Evolutionary conservation across 2,888 invertebrate genomes (phyloP), one percentile per base, ranked within the genome.

Genomic region (Acrobeloides nanus): DNA sequence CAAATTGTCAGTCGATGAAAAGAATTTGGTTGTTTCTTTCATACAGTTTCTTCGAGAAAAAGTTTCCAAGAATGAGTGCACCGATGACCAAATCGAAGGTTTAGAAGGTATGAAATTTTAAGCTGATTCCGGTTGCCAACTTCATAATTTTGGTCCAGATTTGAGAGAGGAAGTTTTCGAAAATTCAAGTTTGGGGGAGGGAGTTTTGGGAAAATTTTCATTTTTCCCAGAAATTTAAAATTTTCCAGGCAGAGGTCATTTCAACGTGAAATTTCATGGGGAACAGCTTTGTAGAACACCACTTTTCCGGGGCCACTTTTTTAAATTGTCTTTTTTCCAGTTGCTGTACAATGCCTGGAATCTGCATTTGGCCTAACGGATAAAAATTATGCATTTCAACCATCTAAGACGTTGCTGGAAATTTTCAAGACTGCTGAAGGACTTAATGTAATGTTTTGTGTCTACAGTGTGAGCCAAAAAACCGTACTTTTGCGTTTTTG

Each of bases 281-380:
- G n/a, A n/a, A n/a, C n/a, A n/a, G n/a, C n/a, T 34, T 49, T 48
- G 23, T 21, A 8, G 33, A 4, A 35, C 41, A 33, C 10, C 29
- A n/a, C 10, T 10, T 29, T 35, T 35, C n/a, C 35, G 35, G 8
- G 7, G 18, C 7, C 15, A n/a, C 18, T 35, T n/a, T 15, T n/a
- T 35, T n/a, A 7, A 35, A 7, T 35, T 7, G 18, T 35, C 18
- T 35, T 24, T 8, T n/a, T 33, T 74, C 25, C 63, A 78, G 93
- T 95, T 48, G 89, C 89, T 31, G 83, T 87, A 59, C 92, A 93
- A 77, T 93, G 93, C 35, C 64, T 61, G 61, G 89, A 92, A 76
- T 85, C 86, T 38, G 87, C 89, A 6, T 93, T 87, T 75, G 84
- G 83, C 60, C 78, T 90, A 1, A 75, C 74, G 55, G 74, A 76